Conservation (phyloP, 2,113 vertebrate species). For the Pterocles gutturalis region DNA sequence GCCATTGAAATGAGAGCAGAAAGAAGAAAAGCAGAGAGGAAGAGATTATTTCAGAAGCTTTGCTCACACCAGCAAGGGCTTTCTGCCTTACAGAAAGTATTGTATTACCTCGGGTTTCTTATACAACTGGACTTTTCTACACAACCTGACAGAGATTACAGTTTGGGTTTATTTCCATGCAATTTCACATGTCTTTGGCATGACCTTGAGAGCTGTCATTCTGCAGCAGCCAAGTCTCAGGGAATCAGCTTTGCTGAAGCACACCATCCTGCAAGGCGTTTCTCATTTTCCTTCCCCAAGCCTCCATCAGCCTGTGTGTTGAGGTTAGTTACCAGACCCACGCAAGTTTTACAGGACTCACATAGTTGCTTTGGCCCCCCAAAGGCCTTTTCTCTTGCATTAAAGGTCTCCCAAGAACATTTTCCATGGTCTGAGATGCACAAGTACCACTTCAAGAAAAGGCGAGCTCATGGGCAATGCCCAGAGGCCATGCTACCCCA, state of each 20-base stretch:
- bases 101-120: fast-evolving
- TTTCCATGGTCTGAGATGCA: background rate
- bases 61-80: background rate
- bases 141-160: background rate
- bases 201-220: background rate
- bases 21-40: background rate
- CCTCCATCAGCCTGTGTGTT: background rate
- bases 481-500: background rate
- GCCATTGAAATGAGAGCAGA: background rate
- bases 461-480: fast-evolving
- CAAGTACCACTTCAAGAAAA: background rate
- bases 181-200: background rate
- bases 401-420: background rate
- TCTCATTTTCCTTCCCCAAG: background rate
- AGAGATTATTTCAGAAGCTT: background rate
- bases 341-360: background rate
- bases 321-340: background rate
- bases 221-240: background rate
- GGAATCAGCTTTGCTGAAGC: background rate
- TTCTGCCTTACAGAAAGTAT: background rate
- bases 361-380: fast-evolving
- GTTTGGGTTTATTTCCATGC: background rate
- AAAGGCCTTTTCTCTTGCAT: background rate
- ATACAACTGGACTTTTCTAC: background rate
- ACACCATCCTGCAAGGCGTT: background rate